Conservation (phyloP, 2,888 invertebrate species). For the Tenthredo mesomela region DNA sequence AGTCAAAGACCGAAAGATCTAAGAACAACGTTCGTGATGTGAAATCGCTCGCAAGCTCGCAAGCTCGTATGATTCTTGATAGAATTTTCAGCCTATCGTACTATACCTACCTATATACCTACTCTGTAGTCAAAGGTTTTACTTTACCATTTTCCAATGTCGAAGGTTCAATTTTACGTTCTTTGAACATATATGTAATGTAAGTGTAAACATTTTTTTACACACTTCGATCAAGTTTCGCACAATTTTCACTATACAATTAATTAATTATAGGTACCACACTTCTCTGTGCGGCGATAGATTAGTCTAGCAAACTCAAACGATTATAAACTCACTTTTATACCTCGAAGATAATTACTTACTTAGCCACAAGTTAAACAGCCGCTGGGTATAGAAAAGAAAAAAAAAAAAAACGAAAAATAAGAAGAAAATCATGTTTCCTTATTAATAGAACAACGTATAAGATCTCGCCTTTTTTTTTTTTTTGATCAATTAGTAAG, state of each 20-base stretch:
- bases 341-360: background rate
- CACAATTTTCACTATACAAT: background rate
- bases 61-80: slow-evolving; percentile 32
- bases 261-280: background rate
- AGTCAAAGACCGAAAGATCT: slow-evolving; percentile 33
- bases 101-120: background rate
- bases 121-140: slow-evolving; percentile 2
- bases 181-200: background rate
- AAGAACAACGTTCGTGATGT: slow-evolving; percentile 36
- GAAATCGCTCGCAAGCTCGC: slow-evolving; percentile 22
- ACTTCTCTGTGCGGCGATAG: background rate
- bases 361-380: slow-evolving; percentile 10
- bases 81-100: slow-evolving; percentile 23
- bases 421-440: background rate
- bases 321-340: background rate
- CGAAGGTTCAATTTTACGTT: slow-evolving; percentile 7
- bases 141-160: background rate
- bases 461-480: background rate
- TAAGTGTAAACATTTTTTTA: background rate
- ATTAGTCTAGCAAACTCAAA: background rate
- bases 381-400: background rate
- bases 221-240: background rate
- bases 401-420: background rate
- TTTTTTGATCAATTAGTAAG: background rate
- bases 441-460: background rate